A percentile compares a stretch with the other conserved stretches of the same genome.
phyloP scores from a whole-genome alignment of 2,797 vertebrate species.

The Falco columbarius region DNA sequence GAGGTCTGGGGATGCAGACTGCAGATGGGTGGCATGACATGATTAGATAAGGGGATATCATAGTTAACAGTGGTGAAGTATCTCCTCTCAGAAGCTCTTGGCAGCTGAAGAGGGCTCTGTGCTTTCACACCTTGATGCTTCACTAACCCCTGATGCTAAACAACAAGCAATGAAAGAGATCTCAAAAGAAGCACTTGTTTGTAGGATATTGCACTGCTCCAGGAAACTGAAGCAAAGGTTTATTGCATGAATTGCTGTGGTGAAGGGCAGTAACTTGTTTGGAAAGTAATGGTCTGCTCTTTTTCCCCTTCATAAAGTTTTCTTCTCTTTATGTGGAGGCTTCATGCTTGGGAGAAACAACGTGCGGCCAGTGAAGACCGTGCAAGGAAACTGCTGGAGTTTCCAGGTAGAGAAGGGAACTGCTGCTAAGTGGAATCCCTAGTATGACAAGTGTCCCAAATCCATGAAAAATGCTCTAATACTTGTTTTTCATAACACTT shows the following conservation, averaged over 20 bases:
- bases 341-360: neutral
- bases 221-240: constrained; percentile 2
- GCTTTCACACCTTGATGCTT: neutral
- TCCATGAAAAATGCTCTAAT: neutral
- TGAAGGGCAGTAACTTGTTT: constrained; percentile 5
- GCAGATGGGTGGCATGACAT: neutral
- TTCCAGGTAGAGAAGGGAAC: neutral
- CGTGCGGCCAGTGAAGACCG: neutral
- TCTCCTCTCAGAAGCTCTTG: neutral
- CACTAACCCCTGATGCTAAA: neutral
- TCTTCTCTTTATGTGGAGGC: neutral
- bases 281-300: neutral
- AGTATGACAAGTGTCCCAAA: neutral
- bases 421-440: neutral
- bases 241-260: neutral
- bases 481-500: neutral
- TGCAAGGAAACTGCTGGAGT: neutral
- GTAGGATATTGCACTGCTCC: neutral
- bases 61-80: neutral
- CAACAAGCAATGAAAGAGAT: neutral
- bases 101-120: neutral
- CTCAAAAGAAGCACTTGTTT: neutral
- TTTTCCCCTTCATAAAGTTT: constrained; percentile 3
- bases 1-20: neutral
- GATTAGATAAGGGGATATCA: neutral